A percentile compares a stretch with the other conserved stretches of the same genome.
phyloP scores from a whole-genome alignment of 2,113 vertebrate species.

The Boleophthalmus pectinirostris region DNA sequence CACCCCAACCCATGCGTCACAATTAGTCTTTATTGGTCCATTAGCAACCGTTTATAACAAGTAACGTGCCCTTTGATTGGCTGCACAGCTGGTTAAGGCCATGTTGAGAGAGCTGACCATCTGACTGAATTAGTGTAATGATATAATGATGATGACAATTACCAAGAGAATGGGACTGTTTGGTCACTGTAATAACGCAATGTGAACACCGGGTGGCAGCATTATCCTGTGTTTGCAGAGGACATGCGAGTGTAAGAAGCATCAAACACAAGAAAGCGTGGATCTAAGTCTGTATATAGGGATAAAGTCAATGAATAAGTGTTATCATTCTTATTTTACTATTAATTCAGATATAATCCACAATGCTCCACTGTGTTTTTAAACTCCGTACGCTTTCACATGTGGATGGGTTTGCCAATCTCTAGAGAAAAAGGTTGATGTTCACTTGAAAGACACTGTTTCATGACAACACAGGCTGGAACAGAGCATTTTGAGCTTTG shows the following conservation, averaged over 20 bases:
- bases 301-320: neutral
- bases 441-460: no score
- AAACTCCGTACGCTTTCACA: no score
- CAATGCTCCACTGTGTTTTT: no score
- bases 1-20: neutral
- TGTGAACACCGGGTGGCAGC: slow-evolving; percentile 60
- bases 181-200: slow-evolving; percentile 15
- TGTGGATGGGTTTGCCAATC: no score
- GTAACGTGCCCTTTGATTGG: neutral
- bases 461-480: no score
- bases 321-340: no score
- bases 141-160: slow-evolving; percentile 11
- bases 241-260: neutral
- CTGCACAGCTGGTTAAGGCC: slow-evolving; percentile 12
- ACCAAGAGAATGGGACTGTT: neutral
- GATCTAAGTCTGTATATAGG: no score
- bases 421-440: no score
- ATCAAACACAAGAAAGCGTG: neutral
- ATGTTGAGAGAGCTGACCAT: neutral
- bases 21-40: neutral
- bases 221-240: slow-evolving; percentile 23
- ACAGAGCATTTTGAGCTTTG: no score
- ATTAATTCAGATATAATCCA: no score
- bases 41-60: neutral
- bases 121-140: slow-evolving; percentile 3